Conservation (phyloP, 2,888 invertebrate genomes). For the Agonopterix heracliana region DNA sequence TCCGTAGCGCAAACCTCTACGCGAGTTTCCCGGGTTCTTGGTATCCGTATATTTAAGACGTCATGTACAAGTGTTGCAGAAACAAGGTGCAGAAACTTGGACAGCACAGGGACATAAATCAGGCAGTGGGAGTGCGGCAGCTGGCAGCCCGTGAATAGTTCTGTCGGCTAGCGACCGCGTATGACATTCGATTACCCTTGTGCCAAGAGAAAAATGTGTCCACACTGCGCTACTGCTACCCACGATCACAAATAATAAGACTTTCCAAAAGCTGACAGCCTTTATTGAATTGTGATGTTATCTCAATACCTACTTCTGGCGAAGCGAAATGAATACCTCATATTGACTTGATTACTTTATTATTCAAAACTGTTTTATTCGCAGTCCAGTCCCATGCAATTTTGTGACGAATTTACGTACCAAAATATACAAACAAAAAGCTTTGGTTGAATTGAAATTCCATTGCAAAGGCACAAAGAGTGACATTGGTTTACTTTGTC, state of each 20-base stretch:
- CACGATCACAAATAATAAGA: background rate
- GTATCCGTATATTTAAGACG: constrained; percentile 57
- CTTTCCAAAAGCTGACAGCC: background rate
- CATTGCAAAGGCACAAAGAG: too few relatives aligned
- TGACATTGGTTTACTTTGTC: too few relatives aligned
- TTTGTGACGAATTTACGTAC: too few relatives aligned
- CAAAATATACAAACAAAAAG: too few relatives aligned
- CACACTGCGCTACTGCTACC: background rate
- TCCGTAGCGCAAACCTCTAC: constrained; percentile 12
- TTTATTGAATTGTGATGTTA: background rate
- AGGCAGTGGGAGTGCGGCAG: constrained; percentile 46
- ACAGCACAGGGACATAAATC: constrained; percentile 65
- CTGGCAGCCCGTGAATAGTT: constrained; percentile 57
- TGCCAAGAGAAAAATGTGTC: constrained; percentile 11
- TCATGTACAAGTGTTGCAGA: constrained; percentile 66
- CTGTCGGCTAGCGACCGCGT: constrained; percentile 54
- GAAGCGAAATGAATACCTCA: too few relatives aligned
- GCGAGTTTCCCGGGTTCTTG: constrained; percentile 30
- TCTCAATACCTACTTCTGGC: background rate
- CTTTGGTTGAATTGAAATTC: too few relatives aligned
- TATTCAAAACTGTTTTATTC: too few relatives aligned
- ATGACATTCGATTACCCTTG: constrained; percentile 68
- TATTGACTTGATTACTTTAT: too few relatives aligned
- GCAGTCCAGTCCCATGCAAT: too few relatives aligned
- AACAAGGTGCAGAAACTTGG: constrained; percentile 71